These are phyloP conservation scores for Drosophila picticornis DNA, from an alignment of 2,888 invertebrate species.

Conservation along the genomic window DNA sequence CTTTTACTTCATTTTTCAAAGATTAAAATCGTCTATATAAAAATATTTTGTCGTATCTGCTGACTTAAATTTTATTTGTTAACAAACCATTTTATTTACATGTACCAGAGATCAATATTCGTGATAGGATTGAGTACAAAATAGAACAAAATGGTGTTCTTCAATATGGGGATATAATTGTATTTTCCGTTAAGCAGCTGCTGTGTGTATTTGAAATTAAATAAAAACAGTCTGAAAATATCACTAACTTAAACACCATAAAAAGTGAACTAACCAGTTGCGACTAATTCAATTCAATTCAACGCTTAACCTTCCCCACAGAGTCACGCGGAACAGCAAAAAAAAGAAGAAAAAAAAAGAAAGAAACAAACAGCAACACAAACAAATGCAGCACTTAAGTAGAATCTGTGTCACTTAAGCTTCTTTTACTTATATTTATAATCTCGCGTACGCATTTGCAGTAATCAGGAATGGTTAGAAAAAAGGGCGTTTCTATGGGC, in stretches of 20 bases:
- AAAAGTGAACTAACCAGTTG: constrained; percentile 6
- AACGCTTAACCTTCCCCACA: constrained; percentile 52
- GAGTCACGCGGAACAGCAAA: constrained; percentile 1
- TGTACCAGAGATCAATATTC: not conserved
- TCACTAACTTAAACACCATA: constrained; percentile 1
- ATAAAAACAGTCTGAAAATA: not conserved
- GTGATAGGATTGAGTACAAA: not conserved
- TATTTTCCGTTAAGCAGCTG: not conserved
- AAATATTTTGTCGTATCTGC: not conserved
- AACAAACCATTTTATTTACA: not conserved
- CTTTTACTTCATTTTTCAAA: no score
- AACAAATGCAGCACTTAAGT: constrained; percentile 31
- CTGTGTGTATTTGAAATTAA: not conserved
- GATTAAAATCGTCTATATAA: not conserved
- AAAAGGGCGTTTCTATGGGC: not conserved
- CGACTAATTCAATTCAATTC: constrained; percentile 66
- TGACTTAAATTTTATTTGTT: not conserved
- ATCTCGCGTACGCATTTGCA: constrained; percentile 14
- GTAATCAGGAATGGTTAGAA: constrained; percentile 31
- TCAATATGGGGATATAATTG: not conserved
- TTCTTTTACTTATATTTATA: constrained; percentile 17
- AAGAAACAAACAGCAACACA: constrained; percentile 19
- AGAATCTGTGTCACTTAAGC: constrained; percentile 33
- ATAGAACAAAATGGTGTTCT: not conserved
- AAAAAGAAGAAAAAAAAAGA: not conserved